phyloP scores from a whole-genome alignment of 2,797 vertebrate genomes.

The Acanthurus lineatus region DNA sequence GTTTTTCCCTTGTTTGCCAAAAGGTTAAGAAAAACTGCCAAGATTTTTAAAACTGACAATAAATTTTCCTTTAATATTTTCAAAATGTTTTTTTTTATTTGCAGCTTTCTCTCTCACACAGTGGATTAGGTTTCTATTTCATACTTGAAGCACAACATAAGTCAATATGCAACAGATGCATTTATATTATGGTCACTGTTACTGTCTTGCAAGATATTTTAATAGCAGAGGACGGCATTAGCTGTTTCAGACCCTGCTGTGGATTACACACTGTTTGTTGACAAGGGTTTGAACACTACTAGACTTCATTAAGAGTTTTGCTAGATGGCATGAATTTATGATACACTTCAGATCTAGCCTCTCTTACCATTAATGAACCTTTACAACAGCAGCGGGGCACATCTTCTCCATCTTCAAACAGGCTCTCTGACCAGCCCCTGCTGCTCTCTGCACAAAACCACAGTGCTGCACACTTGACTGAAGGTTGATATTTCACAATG shows the following conservation, averaged over 20 bases:
- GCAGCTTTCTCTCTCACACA: background rate
- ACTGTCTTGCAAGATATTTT: background rate
- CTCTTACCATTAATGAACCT: background rate
- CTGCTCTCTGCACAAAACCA: background rate
- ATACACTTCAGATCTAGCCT: conserved; percentile 7
- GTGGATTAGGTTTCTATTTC: conserved; percentile 4
- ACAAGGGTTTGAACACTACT: background rate
- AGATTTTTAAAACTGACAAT: background rate
- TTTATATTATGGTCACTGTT: background rate
- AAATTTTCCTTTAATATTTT: background rate
- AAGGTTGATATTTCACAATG: background rate
- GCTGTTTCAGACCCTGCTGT: conserved; percentile 28
- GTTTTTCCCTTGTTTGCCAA: background rate
- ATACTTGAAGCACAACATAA: conserved; percentile 15
- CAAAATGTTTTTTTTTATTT: background rate
- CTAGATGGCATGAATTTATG: conserved; percentile 15
- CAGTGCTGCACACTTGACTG: background rate
- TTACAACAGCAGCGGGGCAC: background rate
- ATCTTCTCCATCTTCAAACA: background rate
- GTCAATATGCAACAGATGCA: background rate
- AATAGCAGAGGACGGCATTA: conserved; percentile 33
- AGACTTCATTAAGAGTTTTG: background rate
- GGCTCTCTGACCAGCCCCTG: background rate
- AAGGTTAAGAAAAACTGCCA: background rate
- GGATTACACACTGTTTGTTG: background rate